These are phyloP conservation scores for Nycticryphes semicollaris DNA, from an alignment of 2,113 vertebrate species.

Conservation along the genomic window DNA sequence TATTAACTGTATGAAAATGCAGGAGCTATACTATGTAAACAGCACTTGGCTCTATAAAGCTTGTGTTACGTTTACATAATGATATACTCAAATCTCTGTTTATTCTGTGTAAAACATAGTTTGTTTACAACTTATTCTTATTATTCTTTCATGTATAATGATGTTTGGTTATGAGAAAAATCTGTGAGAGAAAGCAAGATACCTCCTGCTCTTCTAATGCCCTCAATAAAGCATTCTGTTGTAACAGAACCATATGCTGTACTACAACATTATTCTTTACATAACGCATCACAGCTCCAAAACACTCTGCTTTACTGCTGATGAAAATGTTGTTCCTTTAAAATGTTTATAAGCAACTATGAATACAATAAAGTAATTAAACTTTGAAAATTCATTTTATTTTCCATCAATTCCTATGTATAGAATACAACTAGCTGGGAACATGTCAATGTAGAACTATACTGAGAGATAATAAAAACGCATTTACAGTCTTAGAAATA, in stretches of 20 bases:
- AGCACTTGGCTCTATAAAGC: background rate
- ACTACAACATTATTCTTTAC: background rate
- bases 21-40: background rate
- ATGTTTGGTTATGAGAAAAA: constrained; percentile 10
- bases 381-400: background rate
- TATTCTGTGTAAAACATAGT: constrained; percentile 15
- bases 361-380: constrained; percentile 14
- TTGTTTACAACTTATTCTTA: background rate
- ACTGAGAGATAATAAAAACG: background rate
- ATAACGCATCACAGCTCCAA: background rate
- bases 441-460: background rate
- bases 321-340: background rate
- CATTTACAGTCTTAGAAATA: background rate
- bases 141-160: background rate
- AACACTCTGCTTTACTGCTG: background rate
- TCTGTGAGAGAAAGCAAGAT: background rate
- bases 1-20: background rate
- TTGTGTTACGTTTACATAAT: constrained; percentile 1
- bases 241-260: constrained; percentile 1
- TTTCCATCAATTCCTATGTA: background rate
- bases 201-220: background rate
- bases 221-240: background rate
- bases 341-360: background rate
- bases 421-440: background rate
- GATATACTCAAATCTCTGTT: background rate